These are phyloP conservation scores for Epiblema foenella DNA, from an alignment of 2,888 invertebrate species.

Conservation along the genomic window DNA sequence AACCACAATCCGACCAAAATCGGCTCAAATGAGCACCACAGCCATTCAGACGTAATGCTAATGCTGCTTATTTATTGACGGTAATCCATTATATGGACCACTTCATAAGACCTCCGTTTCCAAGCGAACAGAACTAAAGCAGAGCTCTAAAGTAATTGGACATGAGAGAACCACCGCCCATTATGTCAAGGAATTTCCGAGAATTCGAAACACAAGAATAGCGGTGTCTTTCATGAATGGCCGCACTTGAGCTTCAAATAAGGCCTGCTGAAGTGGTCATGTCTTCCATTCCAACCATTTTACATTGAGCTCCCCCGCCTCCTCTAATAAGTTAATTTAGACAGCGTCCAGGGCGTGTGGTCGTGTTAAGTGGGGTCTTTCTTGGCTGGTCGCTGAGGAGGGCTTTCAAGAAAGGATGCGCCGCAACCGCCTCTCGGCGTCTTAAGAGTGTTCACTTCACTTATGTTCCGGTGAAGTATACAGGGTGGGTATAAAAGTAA, in stretches of 20 bases:
- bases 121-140: conserved; percentile 36
- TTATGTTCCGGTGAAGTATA: conserved; percentile 49
- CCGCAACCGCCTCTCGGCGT: conserved; percentile 64
- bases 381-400: conserved; percentile 58
- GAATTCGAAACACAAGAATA: conserved; percentile 49
- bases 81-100: conserved; percentile 70
- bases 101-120: conserved; percentile 47
- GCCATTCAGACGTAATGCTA: conserved; percentile 66
- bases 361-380: conserved; percentile 57
- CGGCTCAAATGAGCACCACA: conserved; percentile 66
- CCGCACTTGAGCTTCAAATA: conserved; percentile 68
- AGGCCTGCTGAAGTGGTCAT: conserved; percentile 74
- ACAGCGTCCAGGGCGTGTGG: conserved; percentile 55
- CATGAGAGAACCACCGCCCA: conserved; percentile 50
- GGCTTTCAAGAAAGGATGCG: conserved; percentile 66
- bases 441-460: conserved; percentile 55
- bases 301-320: conserved; percentile 57
- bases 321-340: conserved; percentile 63
- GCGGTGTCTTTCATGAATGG: conserved; percentile 56
- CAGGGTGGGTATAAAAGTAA: conserved; percentile 42
- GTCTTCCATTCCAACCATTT: conserved; percentile 66
- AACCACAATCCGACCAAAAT: conserved; percentile 71
- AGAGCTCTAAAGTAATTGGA: conserved; percentile 54
- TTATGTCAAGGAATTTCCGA: conserved; percentile 53
- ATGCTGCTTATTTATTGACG: conserved; percentile 77